Conservation (phyloP, 2,797 vertebrate genomes). For the Hemibagrus guttatus region DNA sequence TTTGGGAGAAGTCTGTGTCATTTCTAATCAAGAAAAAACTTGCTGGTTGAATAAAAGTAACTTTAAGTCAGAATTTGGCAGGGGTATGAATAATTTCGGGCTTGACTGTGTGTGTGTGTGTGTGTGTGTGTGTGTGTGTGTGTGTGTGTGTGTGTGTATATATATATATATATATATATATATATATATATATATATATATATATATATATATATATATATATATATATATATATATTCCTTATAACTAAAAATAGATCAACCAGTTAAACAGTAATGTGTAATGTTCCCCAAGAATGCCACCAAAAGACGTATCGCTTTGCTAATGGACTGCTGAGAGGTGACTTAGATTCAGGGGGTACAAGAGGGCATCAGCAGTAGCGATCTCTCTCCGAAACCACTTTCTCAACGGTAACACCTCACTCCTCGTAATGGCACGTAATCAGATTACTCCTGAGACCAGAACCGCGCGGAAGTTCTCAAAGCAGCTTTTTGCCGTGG, state of each 20-base stretch:
- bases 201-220: too few species aligned
- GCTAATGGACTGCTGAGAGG: background rate
- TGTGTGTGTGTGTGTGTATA: too few species aligned
- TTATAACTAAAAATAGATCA: background rate
- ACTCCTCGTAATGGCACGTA: slow-evolving; percentile 34
- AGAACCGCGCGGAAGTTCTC: slow-evolving; percentile 70
- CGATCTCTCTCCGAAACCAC: slow-evolving; percentile 46
- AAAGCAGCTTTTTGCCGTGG: slow-evolving; percentile 58
- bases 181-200: too few species aligned
- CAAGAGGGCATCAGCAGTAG: slow-evolving; percentile 8
- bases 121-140: too few species aligned
- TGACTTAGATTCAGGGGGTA: slow-evolving; percentile 33
- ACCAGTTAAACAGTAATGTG: background rate
- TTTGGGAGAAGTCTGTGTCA: too few species aligned
- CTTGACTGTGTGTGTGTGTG: too few species aligned
- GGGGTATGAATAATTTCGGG: too few species aligned
- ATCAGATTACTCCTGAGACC: slow-evolving; percentile 78
- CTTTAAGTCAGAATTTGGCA: too few species aligned
- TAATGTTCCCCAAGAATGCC: background rate
- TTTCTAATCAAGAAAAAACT: too few species aligned
- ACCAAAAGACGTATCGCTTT: background rate
- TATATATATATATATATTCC: background rate
- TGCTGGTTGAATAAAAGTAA: too few species aligned
- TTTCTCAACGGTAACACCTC: slow-evolving; percentile 55
- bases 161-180: too few species aligned